Conservation (phyloP, 2,888 invertebrate genomes). For the Bruchidius siliquastri region DNA sequence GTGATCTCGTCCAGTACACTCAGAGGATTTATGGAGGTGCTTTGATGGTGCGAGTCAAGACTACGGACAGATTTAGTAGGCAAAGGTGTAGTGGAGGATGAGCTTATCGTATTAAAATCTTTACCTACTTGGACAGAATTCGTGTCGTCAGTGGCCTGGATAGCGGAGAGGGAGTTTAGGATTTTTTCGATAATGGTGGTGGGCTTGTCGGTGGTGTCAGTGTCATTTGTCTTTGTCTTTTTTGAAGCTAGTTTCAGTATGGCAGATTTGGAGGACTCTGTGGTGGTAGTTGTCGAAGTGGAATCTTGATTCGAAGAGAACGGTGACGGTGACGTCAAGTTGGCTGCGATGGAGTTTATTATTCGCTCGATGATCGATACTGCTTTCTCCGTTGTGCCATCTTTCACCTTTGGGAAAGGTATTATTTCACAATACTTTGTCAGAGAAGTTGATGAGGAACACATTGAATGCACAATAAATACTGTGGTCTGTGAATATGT, state of each 20-base stretch:
- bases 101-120: conserved; percentile 38
- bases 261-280: conserved; percentile 35
- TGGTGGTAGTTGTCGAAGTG: conserved; percentile 21
- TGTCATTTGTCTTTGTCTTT: conserved; percentile 31
- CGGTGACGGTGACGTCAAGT: conserved; percentile 33
- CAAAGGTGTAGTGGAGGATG: conserved; percentile 34
- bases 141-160: conserved; percentile 40
- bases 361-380: conserved; percentile 45
- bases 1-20: conserved; percentile 39
- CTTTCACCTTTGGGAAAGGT: conserved; percentile 29
- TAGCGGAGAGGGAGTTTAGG: conserved; percentile 43
- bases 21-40: conserved; percentile 38
- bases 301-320: conserved; percentile 22
- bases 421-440: conserved; percentile 7
- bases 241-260: conserved; percentile 44
- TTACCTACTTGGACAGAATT: conserved; percentile 41
- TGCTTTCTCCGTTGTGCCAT: conserved; percentile 38
- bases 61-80: conserved; percentile 32
- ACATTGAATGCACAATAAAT: conserved; percentile 5
- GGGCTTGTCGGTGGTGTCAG: conserved; percentile 43
- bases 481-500: neutral
- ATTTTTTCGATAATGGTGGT: conserved; percentile 47
- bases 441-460: neutral
- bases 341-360: conserved; percentile 45
- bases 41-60: conserved; percentile 30